These are phyloP conservation scores for Pagrus major DNA, from an alignment of 2,113 vertebrate genomes.

Conservation along the genomic window DNA sequence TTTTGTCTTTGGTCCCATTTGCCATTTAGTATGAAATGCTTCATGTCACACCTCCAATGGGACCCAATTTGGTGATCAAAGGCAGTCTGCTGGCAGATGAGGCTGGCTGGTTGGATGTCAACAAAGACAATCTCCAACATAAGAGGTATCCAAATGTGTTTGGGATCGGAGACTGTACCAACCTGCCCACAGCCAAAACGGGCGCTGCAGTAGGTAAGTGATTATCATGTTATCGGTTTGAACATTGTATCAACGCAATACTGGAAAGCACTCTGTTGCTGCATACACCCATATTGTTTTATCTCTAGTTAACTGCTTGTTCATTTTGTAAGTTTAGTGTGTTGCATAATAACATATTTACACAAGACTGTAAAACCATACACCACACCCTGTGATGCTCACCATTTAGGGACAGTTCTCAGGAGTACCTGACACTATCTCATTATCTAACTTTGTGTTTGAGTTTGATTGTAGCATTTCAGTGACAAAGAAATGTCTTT, in stretches of 20 bases:
- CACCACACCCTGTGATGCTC: slow-evolving; percentile 3
- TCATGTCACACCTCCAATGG: slow-evolving; percentile 98
- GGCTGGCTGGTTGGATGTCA: slow-evolving; percentile 91
- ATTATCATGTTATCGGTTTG: neutral
- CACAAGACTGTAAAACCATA: neutral
- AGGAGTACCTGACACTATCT: neutral
- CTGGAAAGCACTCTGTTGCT: slow-evolving; percentile 15
- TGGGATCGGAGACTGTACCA: slow-evolving; percentile 98
- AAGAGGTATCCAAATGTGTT: slow-evolving; percentile 93
- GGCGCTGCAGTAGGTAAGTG: slow-evolving; percentile 92
- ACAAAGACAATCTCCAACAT: slow-evolving; percentile 93
- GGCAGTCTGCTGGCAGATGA: slow-evolving; percentile 86
- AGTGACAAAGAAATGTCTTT: neutral
- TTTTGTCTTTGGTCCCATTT: no score
- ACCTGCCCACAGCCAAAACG: slow-evolving; percentile 93
- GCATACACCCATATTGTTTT: neutral
- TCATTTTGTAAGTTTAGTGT: neutral
- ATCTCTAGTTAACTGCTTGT: neutral
- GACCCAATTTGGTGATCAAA: slow-evolving; percentile 88
- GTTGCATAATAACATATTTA: slow-evolving; percentile 19
- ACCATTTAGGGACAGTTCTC: neutral
- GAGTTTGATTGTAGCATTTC: neutral
- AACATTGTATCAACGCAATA: neutral
- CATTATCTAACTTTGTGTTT: neutral
- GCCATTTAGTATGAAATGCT: slow-evolving; percentile 99